Percentiles rank a stretch among this genome's conserved stretches.
Evolutionary conservation across 2,113 vertebrate species (phyloP).

Genomic region (Toxotes jaculatrix): DNA sequence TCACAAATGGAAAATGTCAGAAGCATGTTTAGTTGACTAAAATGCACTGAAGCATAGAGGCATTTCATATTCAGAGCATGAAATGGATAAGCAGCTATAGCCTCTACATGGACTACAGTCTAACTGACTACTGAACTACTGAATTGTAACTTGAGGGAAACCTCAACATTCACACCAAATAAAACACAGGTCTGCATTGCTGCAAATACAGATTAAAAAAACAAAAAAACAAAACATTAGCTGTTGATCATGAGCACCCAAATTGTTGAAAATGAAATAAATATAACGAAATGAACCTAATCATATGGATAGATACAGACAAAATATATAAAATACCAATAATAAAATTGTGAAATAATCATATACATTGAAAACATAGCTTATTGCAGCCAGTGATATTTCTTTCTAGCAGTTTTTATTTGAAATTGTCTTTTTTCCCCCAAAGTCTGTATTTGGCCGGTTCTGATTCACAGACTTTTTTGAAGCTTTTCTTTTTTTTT

Average conservation of each 20-base stretch:
- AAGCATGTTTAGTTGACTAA: conserved; percentile 35
- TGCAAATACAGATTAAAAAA: background rate
- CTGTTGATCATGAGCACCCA: conserved; percentile 18
- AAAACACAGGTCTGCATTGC: conserved; percentile 20
- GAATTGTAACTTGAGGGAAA: conserved; percentile 9
- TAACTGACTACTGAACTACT: conserved; percentile 10
- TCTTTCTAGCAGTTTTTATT: conserved; percentile 12
- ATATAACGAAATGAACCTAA: conserved; percentile 2
- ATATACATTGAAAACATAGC: background rate
- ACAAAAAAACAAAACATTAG: conserved; percentile 1
- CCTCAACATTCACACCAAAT: conserved; percentile 38
- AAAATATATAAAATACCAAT: conserved; percentile 4
- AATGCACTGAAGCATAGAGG: conserved; percentile 37
- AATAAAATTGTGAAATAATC: background rate
- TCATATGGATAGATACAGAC: background rate
- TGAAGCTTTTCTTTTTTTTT: background rate
- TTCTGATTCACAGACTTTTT: too few relatives aligned
- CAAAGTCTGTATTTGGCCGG: background rate
- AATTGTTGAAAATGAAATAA: conserved; percentile 13
- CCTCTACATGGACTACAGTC: conserved; percentile 33
- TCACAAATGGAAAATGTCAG: conserved; percentile 43
- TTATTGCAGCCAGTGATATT: background rate
- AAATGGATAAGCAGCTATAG: conserved; percentile 21
- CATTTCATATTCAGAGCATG: conserved; percentile 31
- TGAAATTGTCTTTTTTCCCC: background rate